Conservation (phyloP, 2,113 vertebrate genomes). For the Ornithorhynchus anatinus region DNA sequence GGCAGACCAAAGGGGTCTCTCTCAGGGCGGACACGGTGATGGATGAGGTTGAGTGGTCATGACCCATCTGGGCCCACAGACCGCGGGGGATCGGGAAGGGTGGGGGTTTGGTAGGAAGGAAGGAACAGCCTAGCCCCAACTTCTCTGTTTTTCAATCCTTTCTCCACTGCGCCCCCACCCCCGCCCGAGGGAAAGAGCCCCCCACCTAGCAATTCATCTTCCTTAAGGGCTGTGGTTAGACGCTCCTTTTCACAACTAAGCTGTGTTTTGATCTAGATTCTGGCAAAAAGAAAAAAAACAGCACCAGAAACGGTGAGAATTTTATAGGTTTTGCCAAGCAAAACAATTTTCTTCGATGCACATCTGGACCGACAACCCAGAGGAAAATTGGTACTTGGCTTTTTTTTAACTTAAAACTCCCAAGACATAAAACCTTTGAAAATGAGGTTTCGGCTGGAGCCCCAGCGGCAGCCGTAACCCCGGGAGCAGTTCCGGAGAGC, state of each 20-base stretch:
- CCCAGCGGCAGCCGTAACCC: background rate
- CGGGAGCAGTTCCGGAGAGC: conserved; percentile 19
- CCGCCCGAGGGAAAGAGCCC: conserved; percentile 20
- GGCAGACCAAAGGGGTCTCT: no score
- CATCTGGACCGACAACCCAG: conserved; percentile 47
- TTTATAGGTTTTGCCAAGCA: conserved; percentile 61
- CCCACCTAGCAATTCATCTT: conserved; percentile 26
- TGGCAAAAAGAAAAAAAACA: conserved; percentile 53
- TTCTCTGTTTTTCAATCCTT: background rate
- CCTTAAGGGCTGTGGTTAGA: conserved; percentile 32
- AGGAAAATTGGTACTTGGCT: conserved; percentile 32
- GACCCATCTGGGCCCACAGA: no score
- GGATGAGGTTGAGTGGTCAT: no score
- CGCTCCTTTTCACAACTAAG: conserved; percentile 52
- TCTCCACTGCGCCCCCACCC: conserved; percentile 21
- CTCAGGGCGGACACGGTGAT: no score
- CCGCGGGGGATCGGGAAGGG: no score
- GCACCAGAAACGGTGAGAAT: conserved; percentile 54
- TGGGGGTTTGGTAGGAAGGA: no score
- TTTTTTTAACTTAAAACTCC: conserved; percentile 33
- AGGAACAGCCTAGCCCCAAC: no score
- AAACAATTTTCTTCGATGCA: conserved; percentile 60
- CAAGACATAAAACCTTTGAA: conserved; percentile 23
- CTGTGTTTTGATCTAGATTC: conserved; percentile 45
- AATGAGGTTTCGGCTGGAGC: conserved; percentile 37